phyloP scores from a whole-genome alignment of 1,140 invertebrate genomes.

The Orchestia grillus region DNA sequence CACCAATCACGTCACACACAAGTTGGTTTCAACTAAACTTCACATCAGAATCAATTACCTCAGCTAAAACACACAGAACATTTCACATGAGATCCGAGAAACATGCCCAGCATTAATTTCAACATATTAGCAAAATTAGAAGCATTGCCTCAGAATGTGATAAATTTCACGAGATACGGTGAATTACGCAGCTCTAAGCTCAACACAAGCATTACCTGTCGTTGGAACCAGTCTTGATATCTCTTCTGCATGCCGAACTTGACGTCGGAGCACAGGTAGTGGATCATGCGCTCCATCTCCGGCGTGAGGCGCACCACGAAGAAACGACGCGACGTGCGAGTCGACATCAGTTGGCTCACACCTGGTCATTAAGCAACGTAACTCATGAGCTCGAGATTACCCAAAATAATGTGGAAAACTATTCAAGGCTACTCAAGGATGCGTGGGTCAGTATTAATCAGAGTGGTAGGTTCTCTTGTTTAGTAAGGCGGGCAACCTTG shows the following conservation, averaged over 20 bases:
- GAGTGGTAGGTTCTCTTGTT: neutral
- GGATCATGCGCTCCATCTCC: constrained; percentile 96
- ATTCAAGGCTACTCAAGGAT: neutral
- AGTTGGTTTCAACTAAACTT: too few species aligned
- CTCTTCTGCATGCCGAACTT: constrained; percentile 97
- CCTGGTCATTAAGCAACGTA: constrained; percentile 71
- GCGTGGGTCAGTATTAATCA: neutral
- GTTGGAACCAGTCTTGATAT: constrained; percentile 99
- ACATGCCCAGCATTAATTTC: neutral
- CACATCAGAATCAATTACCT: neutral
- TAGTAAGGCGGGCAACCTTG: neutral
- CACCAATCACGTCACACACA: neutral
- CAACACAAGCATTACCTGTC: constrained; percentile 74
- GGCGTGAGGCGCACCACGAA: constrained; percentile 92
- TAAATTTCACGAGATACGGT: neutral
- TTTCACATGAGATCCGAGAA: neutral
- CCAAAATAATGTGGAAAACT: neutral
- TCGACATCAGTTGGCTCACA: constrained; percentile 88
- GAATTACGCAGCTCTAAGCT: neutral
- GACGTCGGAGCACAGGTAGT: constrained; percentile 92
- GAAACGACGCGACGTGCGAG: constrained; percentile 90
- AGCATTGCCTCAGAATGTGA: neutral
- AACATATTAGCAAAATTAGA: neutral
- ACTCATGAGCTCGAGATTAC: neutral
- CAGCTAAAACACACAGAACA: neutral